A percentile compares a stretch with the other conserved stretches of the same genome.
Evolutionary conservation across 2,797 vertebrate genomes (phyloP).

Genomic region (Xenops minutus): DNA sequence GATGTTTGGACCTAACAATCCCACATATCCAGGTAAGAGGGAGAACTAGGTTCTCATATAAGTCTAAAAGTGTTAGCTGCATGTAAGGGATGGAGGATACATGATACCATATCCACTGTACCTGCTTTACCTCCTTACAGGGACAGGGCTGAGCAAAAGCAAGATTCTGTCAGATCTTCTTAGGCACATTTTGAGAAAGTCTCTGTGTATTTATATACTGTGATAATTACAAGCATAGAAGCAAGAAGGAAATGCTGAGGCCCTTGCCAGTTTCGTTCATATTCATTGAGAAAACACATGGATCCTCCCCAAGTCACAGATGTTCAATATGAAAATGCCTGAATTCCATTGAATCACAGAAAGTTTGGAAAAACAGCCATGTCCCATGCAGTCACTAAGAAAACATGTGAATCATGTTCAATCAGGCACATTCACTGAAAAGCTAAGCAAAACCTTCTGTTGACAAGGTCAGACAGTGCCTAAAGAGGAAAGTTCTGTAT

Average conservation of each 20-base stretch:
- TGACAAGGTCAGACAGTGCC: conserved; percentile 17
- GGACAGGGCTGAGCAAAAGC: not conserved
- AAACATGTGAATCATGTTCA: conserved; percentile 71
- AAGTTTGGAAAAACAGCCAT: conserved; percentile 64
- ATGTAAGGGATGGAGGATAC: not conserved
- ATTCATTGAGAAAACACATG: conserved; percentile 74
- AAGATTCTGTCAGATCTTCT: conserved; percentile 25
- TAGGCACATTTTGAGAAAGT: conserved; percentile 29
- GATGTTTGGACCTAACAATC: not conserved
- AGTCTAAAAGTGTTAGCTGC: not conserved
- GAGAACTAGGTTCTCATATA: not conserved
- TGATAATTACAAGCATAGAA: conserved; percentile 67
- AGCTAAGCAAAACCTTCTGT: conserved; percentile 70
- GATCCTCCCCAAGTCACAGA: conserved; percentile 75
- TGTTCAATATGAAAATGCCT: conserved; percentile 75
- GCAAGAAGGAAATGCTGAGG: conserved; percentile 67
- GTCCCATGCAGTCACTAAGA: conserved; percentile 63
- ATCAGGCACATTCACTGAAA: conserved; percentile 53
- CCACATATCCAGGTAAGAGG: not conserved
- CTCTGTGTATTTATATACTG: conserved; percentile 49
- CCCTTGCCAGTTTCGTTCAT: conserved; percentile 72
- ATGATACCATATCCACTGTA: rapidly evolving
- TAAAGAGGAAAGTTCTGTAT: not conserved
- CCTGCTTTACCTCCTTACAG: not conserved
- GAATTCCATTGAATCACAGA: conserved; percentile 72